These are phyloP conservation scores for Diacarnus erythraeanus DNA, from an alignment of 37 sponge, comb jelly and placozoan genomes.

Conservation along the genomic window DNA sequence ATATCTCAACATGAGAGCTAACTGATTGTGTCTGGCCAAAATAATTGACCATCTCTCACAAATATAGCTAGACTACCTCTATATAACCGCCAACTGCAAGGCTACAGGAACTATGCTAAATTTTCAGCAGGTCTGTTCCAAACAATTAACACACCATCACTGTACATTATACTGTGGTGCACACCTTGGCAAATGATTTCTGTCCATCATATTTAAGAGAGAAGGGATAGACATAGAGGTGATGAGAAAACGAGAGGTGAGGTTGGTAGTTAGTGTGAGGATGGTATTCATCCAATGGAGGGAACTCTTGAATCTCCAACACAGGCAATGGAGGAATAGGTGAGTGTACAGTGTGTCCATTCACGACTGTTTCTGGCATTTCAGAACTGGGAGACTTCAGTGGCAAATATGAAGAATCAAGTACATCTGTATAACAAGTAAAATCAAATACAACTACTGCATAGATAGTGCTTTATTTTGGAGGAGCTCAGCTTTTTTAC, in stretches of 20 bases:
- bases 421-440: constrained; percentile 16
- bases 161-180: background rate
- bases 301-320: constrained; percentile 85
- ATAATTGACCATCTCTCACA: too few species aligned
- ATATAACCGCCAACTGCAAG: too few species aligned
- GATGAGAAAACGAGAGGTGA: constrained; percentile 62
- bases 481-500: too few species aligned
- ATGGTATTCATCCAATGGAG: constrained; percentile 67
- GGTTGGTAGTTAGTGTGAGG: constrained; percentile 62
- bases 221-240: constrained; percentile 87
- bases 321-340: constrained; percentile 26
- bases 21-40: too few species aligned
- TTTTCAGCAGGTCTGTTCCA: too few species aligned
- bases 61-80: too few species aligned
- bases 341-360: background rate
- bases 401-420: constrained; percentile 59
- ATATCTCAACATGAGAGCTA: too few species aligned
- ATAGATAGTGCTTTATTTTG: too few species aligned
- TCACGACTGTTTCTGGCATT: background rate
- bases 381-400: constrained; percentile 17
- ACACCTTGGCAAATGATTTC: constrained; percentile 63
- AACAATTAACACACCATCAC: background rate
- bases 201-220: constrained; percentile 81
- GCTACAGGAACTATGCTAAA: too few species aligned
- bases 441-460: background rate